Base-by-base conservation (phyloP, 2,888 invertebrate species). In the Cheilosia grossa region DNA sequence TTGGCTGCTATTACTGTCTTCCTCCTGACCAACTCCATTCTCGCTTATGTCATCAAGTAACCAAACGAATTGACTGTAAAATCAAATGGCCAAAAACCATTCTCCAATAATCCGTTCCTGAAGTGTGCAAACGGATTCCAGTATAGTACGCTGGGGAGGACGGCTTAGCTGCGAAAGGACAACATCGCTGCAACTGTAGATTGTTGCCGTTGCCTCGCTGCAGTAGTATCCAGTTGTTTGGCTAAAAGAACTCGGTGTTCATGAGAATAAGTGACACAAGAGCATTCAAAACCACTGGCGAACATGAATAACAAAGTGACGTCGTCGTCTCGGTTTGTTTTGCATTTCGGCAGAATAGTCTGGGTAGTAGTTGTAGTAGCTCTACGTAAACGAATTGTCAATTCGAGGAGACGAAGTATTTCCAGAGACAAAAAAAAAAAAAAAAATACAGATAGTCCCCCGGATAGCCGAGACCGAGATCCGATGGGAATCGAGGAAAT, bases 281-380 rank as follows among this genome's bases (percentile, higher is more conserved):
- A 85, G 80, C 74, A 70, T 70, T 66, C 75, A 85, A 85, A 85
- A 72, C 85, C 85, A 85, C 81, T 77, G 58, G 66, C 63, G 81
- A 81, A 81, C 81, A 85, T 81, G 85, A 85, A 81, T 85, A 85
- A 85, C 85, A 85, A 81, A 85, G 81, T 70, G 64, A 81, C 58
- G 54, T 81, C 37, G 54, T 66, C 49, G 66, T 27, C 40, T 74
- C 42, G 56, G 80, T 56, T 74, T 81, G 75, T 66, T 72, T 85
- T 40, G 54, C 54, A 66, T 75, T 53, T 56, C 17, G 66, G 59
- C 80, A 75, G 61, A 27, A 27, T 56, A 53, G 67, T 80, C 56
- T 61, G 10, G 33, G 17, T 37, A 6, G 10, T 19, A 53, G 37
- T 56, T 54, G 66, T 56, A 81, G 77, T 40, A 66, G 59, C 72